Evolutionary conservation across 92 coral and sea anemone species (phyloP), one percentile per base, ranked within the genome.

Genomic region (Porites evermanni): DNA sequence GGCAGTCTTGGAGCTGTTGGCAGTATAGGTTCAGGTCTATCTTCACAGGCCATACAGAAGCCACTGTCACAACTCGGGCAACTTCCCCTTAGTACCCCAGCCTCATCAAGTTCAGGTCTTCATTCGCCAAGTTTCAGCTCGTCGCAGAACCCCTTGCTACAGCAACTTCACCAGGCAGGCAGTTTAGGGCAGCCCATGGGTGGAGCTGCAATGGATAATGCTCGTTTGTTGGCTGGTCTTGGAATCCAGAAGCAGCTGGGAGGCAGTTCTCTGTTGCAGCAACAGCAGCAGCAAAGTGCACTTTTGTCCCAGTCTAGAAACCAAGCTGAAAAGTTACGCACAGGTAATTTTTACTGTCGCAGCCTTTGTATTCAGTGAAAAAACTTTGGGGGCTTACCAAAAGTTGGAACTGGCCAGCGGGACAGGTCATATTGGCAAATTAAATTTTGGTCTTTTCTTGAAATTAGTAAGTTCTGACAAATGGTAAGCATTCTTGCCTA

Each of bases 141-240:
- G 18, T 92, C 99, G 0, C 94, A 93, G 87, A 96, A 91, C 74
- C 93, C 95, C 29, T 78, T 94, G 77, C 85, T 96, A 54, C 98
- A 95, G 86, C 99, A 93, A 70, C 80, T 96, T 21, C 98, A 96
- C 80, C 98, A 91, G 80, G 79, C 94, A 24, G 91, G 98, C 14
- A 85, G 96, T 13, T 92, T 94, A 50, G 93, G 93, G 8, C 93
- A 89, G 84, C 75, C 95, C 19, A 77, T 90, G 3, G 89, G 98
- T 12, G 93, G 91, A 26, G 92, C 98, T 20, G 78, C 84, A 29
- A 63, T 88, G 52, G 98, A 93, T 58, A 92, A 91, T 53, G 84
- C 87, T 18, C 82, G 98, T 16, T 85, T 93, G 77, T 82, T 94
- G 47, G 89, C 94, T 50, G 93, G 93, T 76, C 91, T 94, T 51